Conservation (phyloP, 2,797 vertebrate species). For the Passerculus sandwichensis region DNA sequence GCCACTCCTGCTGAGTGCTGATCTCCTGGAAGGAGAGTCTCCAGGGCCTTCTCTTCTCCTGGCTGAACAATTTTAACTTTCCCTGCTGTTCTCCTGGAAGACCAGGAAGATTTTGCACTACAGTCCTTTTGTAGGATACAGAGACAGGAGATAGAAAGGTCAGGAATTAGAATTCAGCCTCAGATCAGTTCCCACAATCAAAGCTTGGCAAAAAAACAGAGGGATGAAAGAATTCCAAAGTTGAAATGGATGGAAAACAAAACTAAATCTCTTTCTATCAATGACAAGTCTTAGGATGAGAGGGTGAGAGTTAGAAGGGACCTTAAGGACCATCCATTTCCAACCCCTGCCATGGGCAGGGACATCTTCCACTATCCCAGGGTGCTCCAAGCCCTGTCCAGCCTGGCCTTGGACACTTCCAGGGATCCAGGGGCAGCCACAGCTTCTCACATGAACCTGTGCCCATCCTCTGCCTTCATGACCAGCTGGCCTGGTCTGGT, state of each 20-base stretch:
- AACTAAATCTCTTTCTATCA: background rate
- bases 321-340: background rate
- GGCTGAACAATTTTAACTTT: background rate
- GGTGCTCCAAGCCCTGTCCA: accelerated
- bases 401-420: accelerated
- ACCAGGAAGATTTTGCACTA: background rate
- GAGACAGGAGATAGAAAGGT: background rate
- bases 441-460: background rate
- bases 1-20: background rate
- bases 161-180: background rate
- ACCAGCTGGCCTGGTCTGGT: background rate
- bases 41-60: background rate
- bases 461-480: background rate
- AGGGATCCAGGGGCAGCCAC: background rate
- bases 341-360: background rate
- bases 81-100: background rate
- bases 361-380: accelerated
- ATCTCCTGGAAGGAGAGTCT: background rate
- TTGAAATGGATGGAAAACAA: background rate
- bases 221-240: background rate
- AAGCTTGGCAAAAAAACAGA: background rate
- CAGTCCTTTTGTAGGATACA: background rate
- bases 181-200: background rate
- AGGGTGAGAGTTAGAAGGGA: background rate
- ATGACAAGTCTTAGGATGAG: background rate